Evolutionary conservation across 2,113 vertebrate species (phyloP), one percentile per base, ranked within the genome.

Genomic region (Oreochromis tanganicae): DNA sequence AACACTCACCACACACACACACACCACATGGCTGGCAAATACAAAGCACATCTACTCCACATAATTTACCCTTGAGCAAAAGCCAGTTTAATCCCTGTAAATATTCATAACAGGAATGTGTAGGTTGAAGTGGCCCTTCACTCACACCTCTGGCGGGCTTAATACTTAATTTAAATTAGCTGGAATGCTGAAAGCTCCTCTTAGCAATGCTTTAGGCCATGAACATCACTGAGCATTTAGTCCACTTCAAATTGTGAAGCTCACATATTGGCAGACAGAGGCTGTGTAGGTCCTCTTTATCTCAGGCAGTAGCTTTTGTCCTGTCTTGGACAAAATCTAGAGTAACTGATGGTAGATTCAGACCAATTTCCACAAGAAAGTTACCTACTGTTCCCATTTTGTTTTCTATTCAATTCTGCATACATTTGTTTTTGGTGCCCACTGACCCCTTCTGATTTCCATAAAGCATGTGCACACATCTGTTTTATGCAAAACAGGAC

Each of bases 41-140:
- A 85, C 71, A 43, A 59, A 41, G 50, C 27, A 34, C 66, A 82
- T 84, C 84, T 73, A 52, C 90, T 88, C 83, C 86, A 32, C 89
- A 85, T 92, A 34, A 83, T 78, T 78, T 56, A 3, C 68, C 83
- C 61, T 87, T 12, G 5, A 88, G 90, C 87, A 36, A 78, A 75
- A 85, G 63, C 43, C 87, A 11, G 24, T 84, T 90, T 82, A 88
- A 91, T 87, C 85, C 78, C 59, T 71, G 82, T 90, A 86, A 91
- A 92, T 92, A 90, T 92, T 91, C 90, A 88, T 83, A 85, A 73
- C 16, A 27, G 79, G 24, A 63, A 84, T 52, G 89, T 93, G 88
- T 89, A 91, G 90, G 92, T 90, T 93, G 90, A 73, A 93, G 90
- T 88, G 93, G 86, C 68, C 73, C 89, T 92, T 90, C 88, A 89